Percentiles rank a stretch among this genome's conserved stretches.
phyloP scores from a whole-genome alignment of 2,113 vertebrate genomes.

The Nibea coibor region DNA sequence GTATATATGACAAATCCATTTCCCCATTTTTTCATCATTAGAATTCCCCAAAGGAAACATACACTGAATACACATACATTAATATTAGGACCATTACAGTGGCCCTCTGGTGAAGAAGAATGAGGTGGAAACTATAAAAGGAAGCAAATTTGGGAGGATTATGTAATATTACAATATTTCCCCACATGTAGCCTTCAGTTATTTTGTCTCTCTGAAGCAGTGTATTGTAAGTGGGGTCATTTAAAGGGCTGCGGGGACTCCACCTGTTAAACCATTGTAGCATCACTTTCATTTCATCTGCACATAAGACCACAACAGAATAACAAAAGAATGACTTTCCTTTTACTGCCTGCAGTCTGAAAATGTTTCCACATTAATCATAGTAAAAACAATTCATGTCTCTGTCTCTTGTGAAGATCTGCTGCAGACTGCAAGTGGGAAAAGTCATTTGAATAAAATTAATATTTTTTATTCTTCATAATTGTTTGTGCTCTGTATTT shows the following conservation, averaged over 20 bases:
- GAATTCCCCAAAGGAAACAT: no score
- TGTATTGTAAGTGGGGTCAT: conserved; percentile 37
- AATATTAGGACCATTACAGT: neutral
- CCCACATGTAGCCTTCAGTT: neutral
- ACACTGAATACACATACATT: neutral
- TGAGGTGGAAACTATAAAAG: conserved; percentile 26
- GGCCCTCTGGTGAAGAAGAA: neutral
- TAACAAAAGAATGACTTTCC: conserved; percentile 1
- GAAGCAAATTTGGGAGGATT: conserved; percentile 29
- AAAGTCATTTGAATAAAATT: neutral
- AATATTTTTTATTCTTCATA: neutral
- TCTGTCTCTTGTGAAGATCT: neutral
- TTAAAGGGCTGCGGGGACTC: conserved; percentile 37
- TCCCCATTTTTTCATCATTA: neutral
- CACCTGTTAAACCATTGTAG: conserved; percentile 57
- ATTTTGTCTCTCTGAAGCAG: conserved; percentile 7
- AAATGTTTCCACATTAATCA: neutral
- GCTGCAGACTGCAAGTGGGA: neutral
- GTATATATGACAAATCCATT: neutral
- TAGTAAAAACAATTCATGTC: neutral
- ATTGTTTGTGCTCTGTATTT: neutral
- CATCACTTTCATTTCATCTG: conserved; percentile 44
- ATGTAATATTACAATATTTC: conserved; percentile 21
- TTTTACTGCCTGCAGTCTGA: neutral
- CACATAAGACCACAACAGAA: conserved; percentile 39